Base-by-base conservation (phyloP, 2,113 vertebrate genomes). In the Brachirus orientalis region DNA sequence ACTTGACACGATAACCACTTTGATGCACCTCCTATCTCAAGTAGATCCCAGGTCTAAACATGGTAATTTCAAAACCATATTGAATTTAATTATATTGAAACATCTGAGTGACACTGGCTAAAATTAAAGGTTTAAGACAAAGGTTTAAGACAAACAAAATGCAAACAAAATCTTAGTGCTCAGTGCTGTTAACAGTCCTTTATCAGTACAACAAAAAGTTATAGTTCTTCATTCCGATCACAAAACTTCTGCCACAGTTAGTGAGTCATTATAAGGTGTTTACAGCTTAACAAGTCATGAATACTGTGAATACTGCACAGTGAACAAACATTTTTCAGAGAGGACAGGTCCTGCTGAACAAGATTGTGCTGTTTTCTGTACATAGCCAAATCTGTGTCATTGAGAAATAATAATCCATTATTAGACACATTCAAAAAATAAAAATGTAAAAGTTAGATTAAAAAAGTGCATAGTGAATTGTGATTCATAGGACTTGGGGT, bases 211-310 rank as follows among this genome's bases (percentile, higher is more conserved):
- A 38, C 20, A 41, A 35, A 58, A 59, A 17, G 1, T 28, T 28
- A 35, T 45, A 52, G 37, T 54, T 61, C 18, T 12, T 35, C 19
- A 41, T 19, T 35, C 37, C 55, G 56, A 53, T 19, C 8, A 50
- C n/a, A 58, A 63, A 47, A 18, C 40, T 9, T 48, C 12, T 61
- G n/a, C 44, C 58, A 48, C 10, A 53, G 44, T 18, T 11, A 33
- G 58, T 80, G 64, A 80, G 52, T 77, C 69, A 74, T 60, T 51
- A 13, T 50, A 17, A 55, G 70, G 37, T 63, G 56, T 72, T 54
- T 78, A 71, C 70, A 59, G 63, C 72, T 63, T 62, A 40, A 61
- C 56, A 79, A 77, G 67, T 71, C 72, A 61, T 61, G 64, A 63
- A 63, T 41, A n/a, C 41, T 58, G 66, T 8, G 14, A n/a, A n/a